Conservation (phyloP, 2,113 vertebrate species). For the Oophaga pumilio region DNA sequence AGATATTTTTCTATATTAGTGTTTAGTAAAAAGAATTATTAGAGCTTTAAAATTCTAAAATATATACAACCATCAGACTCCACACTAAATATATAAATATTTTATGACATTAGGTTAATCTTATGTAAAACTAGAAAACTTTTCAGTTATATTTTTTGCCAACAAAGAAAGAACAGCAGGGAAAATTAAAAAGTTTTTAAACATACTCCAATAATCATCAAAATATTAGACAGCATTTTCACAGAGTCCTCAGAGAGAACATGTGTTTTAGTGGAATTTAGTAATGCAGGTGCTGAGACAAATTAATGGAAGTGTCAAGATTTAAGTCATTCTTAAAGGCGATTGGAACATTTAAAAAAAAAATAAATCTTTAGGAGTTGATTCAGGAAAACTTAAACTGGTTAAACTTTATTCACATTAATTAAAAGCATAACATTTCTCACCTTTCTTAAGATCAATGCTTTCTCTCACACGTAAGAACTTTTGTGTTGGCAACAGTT, state of each 20-base stretch:
- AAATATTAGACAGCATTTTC: not conserved
- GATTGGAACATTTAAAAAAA: not conserved
- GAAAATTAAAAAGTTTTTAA: not conserved
- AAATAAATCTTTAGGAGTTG: not conserved
- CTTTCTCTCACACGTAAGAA: no score
- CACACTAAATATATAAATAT: not conserved
- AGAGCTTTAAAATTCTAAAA: no score
- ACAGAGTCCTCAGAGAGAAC: not conserved
- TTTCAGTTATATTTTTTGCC: not conserved
- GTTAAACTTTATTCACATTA: no score
- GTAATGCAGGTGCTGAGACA: slow-evolving; percentile 5
- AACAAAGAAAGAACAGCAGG: not conserved
- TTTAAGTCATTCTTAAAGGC: not conserved
- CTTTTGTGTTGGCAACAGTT: no score
- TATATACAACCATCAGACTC: no score
- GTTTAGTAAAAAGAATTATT: no score
- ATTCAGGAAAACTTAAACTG: not conserved
- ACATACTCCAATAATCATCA: not conserved
- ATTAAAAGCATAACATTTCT: no score
- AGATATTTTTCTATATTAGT: no score
- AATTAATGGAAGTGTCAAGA: not conserved
- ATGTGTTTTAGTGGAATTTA: not conserved
- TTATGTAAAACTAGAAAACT: not conserved
- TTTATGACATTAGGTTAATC: not conserved
- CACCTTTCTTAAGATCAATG: no score